Base-by-base conservation (phyloP, 2,113 vertebrate species). In the Murina feae region DNA sequence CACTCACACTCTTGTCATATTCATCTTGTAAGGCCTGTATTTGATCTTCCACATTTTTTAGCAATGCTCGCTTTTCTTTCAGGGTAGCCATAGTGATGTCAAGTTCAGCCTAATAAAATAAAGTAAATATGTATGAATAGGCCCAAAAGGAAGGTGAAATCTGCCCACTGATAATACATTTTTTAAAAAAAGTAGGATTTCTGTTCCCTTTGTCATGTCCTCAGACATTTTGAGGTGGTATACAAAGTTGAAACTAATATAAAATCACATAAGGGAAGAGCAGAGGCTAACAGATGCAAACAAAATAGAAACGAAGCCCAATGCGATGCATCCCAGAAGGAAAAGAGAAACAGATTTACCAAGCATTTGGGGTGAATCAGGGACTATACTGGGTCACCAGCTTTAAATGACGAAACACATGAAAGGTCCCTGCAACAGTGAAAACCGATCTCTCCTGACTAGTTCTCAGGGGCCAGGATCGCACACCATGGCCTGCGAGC, bases 11-110 rank as follows among this genome's bases (percentile, higher is more conserved):
- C 97, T 87, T 98, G 44, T 99, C 97, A 96, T 98, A 98, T 89
- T 99, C 97, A n/a, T 98, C 98, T 98, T 99, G 98, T 72, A 99
- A 96, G 39, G 98, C 69, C 69, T 96, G 97, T 92, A 99, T 99
- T 96, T 99, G 95, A 53, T 97, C 87, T 93, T 99, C 98, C 23
- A 99, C 98, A 55, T 98, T 96, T 95, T 97, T 98, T 49, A 99
- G 96, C 93, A 98, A 97, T 4, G 92, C 82, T 95, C 99, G 98
- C 85, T 99, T 99, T 90, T 99, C 98, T 95, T 13, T 97, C 76
- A 99, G 97, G 30, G 98, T 98, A 65, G 97, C 95, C 98, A 99
- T 97, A 6, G 98, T 99, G 28, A 90, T 39, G 71, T 99, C 98
- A 86, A 99, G 98, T 90, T 99, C 99, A n/a, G 96, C 97, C 99